Base-by-base conservation (phyloP, 2,888 invertebrate species). In the Eueremaeus valkanovi region DNA sequence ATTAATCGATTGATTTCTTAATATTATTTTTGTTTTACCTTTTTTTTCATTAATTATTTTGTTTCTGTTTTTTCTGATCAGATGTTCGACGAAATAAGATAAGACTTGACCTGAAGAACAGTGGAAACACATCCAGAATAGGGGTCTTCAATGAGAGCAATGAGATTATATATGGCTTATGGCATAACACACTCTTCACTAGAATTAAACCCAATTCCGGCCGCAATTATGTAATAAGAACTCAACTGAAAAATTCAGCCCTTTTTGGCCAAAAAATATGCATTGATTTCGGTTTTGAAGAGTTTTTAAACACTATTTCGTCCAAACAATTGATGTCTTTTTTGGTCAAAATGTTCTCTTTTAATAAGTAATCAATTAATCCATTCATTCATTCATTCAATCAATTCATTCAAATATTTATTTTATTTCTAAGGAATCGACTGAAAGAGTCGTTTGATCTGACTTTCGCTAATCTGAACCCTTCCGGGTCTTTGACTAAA, bases 171-270 rank as follows among this genome's bases (percentile, higher is more conserved):
- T 58, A 58, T 27, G 58, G 58, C 27, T 58, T 58, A 58, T 58
- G 58, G 58, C 58, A 58, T 58, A 58, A 58, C 58, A 24, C 58
- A 29, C 58, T 58, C 58, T 58, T 58, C 29, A 58, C 27, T 5
- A 3, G 58, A 27, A 27, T 58, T 13, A 27, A 58, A 13, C 58
- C 8, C 11, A 21, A 21, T 21, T 6, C 11, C 11, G 6, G 27
- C 3, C 3, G 16, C 11, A 21, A 58, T 3, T 58, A n/a, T 11
- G 21, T 58, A 21, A 8, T 27, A 29, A 58, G 27, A 58, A 58
- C 58, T 21, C 24, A 16, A 9, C 58, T 58, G 5, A 63, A 63
- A n/a, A 63, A 9, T 29, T 21, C 63, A 6, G 31, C 33, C 1
- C 16, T 18, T 11, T 63, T 63, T 33, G 63, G 31, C 2, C 33